phyloP scores from a whole-genome alignment of 2,888 invertebrate genomes.

The Drosophila limbata region DNA sequence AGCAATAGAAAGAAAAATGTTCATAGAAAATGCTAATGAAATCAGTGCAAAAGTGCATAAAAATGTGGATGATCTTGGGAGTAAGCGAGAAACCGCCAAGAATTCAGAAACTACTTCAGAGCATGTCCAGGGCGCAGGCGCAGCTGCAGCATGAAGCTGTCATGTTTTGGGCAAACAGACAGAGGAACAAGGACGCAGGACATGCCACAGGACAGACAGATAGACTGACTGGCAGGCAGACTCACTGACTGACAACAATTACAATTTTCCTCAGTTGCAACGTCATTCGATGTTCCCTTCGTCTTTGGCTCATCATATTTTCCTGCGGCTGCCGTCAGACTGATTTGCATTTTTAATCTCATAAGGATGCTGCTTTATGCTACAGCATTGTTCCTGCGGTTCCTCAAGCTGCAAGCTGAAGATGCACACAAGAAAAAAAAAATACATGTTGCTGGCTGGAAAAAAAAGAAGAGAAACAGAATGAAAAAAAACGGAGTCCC shows the following conservation, averaged over 20 bases:
- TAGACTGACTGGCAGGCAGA: conserved; percentile 34
- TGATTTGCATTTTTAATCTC: conserved; percentile 84
- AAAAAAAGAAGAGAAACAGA: conserved; percentile 22
- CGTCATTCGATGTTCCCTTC: conserved; percentile 56
- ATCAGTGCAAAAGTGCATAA: conserved; percentile 69
- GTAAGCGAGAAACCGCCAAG: conserved; percentile 55
- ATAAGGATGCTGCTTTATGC: conserved; percentile 77
- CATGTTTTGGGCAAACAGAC: conserved; percentile 75
- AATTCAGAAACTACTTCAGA: conserved; percentile 12
- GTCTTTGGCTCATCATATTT: conserved; percentile 62
- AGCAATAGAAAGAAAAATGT: conserved; percentile 28
- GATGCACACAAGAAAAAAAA: conserved; percentile 18
- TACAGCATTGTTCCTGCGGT: conserved; percentile 70
- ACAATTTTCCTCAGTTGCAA: conserved; percentile 64
- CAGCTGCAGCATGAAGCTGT: conserved; percentile 77
- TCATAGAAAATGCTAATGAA: conserved; percentile 66
- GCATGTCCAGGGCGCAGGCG: conserved; percentile 38
- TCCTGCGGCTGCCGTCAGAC: conserved; percentile 61
- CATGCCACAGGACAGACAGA: conserved; percentile 5
- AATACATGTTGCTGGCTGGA: conserved; percentile 43
- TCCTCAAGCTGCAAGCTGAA: conserved; percentile 65
- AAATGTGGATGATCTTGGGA: conserved; percentile 34
- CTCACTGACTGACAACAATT: conserved; percentile 70
- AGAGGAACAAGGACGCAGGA: conserved; percentile 9
- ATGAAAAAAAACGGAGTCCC: conserved; percentile 35